Evolutionary conservation across 2,888 invertebrate genomes (phyloP).

Genomic region (Drosophila yooni): DNA sequence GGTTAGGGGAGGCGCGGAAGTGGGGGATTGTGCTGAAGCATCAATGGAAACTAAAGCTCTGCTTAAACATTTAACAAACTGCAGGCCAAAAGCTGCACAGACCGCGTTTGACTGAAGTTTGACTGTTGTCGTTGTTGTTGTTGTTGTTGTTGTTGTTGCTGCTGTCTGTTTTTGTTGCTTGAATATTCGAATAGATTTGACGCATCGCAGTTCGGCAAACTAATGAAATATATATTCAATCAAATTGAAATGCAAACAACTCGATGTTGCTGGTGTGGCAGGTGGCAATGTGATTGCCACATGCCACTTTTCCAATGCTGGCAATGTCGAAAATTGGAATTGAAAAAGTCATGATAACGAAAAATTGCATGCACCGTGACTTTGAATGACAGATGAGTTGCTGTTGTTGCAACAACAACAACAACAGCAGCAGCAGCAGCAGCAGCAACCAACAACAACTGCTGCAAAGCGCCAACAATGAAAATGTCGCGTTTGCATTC

Average conservation of each 20-base stretch:
- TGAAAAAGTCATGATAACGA: slow-evolving; percentile 74
- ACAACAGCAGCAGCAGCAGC: slow-evolving; percentile 6
- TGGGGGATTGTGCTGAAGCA: slow-evolving; percentile 14
- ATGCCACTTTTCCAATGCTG: slow-evolving; percentile 33
- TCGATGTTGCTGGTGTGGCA: slow-evolving; percentile 31
- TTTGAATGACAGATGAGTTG: slow-evolving; percentile 80
- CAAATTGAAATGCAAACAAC: slow-evolving; percentile 78
- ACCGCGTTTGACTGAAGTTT: slow-evolving; percentile 71
- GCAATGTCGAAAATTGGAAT: slow-evolving; percentile 67
- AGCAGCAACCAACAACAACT: slow-evolving; percentile 6
- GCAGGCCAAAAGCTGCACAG: slow-evolving; percentile 73
- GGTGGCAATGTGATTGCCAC: slow-evolving; percentile 32
- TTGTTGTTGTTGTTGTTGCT: slow-evolving; percentile 7
- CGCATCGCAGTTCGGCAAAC: slow-evolving; percentile 46
- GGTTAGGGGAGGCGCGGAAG: background rate
- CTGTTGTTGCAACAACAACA: slow-evolving; percentile 34
- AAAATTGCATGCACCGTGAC: slow-evolving; percentile 69
- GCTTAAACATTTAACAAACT: slow-evolving; percentile 77
- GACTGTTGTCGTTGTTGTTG: slow-evolving; percentile 47
- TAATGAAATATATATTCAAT: slow-evolving; percentile 76
- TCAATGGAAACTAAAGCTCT: slow-evolving; percentile 57
- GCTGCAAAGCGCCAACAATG: slow-evolving; percentile 69
- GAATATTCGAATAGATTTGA: slow-evolving; percentile 64
- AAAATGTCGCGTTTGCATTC: slow-evolving; percentile 75
- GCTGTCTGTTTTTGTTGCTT: slow-evolving; percentile 37